These are phyloP conservation scores for Ophion slaviceki DNA, from an alignment of 2,888 invertebrate species.

Conservation along the genomic window DNA sequence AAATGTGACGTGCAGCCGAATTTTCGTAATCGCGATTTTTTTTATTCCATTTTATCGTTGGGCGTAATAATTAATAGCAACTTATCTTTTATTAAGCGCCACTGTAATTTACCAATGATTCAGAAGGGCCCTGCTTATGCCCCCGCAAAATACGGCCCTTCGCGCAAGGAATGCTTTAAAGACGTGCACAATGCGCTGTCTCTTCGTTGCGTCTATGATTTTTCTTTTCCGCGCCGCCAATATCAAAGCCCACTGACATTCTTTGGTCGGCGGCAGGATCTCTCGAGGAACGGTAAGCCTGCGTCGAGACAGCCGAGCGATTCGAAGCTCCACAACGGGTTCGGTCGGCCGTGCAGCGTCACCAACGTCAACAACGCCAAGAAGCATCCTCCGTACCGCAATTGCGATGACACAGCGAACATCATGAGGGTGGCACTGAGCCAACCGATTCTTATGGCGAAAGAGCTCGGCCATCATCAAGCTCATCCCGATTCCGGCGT, in stretches of 20 bases:
- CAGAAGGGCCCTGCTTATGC: too few species aligned
- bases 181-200: too few species aligned
- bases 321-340: constrained; percentile 57
- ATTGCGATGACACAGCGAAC: constrained; percentile 66
- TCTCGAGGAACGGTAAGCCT: constrained; percentile 48
- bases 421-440: constrained; percentile 87
- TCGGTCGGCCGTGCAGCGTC: constrained; percentile 67
- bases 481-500: constrained; percentile 46
- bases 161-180: too few species aligned
- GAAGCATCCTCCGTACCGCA: constrained; percentile 64
- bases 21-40: too few species aligned
- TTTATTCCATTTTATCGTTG: too few species aligned
- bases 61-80: too few species aligned
- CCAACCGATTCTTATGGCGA: constrained; percentile 87
- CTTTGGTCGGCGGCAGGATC: constrained; percentile 37
- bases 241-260: not conserved
- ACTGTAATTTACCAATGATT: too few species aligned
- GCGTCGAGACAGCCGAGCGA: constrained; percentile 34
- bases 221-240: too few species aligned
- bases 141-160: too few species aligned
- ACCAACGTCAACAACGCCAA: constrained; percentile 68
- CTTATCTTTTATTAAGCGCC: too few species aligned
- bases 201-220: too few species aligned
- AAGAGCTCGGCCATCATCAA: constrained; percentile 81
- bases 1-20: too few species aligned